These are phyloP conservation scores for Xenopus laevis DNA, from an alignment of 2,113 vertebrate genomes.

Conservation along the genomic window DNA sequence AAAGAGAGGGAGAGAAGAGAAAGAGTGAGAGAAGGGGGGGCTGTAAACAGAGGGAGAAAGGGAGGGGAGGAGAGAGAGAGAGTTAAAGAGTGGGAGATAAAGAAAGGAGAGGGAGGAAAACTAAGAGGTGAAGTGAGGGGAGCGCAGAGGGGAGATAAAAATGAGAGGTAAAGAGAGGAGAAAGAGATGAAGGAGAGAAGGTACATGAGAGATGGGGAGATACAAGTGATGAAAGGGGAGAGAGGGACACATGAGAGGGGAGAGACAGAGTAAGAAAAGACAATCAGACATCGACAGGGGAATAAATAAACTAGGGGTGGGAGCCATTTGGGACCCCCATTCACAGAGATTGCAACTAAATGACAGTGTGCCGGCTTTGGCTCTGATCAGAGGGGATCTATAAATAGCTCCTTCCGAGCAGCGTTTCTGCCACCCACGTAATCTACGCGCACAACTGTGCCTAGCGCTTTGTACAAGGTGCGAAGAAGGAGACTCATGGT, in stretches of 20 bases:
- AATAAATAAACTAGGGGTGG: background rate
- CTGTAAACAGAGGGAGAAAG: background rate
- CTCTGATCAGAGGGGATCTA: background rate
- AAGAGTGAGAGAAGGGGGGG: background rate
- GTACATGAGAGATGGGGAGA: background rate
- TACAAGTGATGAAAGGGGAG: background rate
- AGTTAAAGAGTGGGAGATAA: background rate
- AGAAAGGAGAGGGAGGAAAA: background rate
- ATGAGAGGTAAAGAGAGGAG: background rate
- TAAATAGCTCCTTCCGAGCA: background rate
- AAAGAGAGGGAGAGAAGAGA: background rate
- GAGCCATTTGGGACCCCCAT: no score
- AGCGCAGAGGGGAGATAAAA: background rate
- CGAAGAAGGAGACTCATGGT: no score
- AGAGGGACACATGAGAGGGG: background rate
- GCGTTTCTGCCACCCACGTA: background rate
- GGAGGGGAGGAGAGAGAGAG: background rate
- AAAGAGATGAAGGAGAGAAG: background rate
- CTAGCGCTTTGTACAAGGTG: no score
- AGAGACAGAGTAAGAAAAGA: background rate
- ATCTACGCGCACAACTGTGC: background rate
- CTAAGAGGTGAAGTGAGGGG: background rate
- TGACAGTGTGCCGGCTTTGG: background rate
- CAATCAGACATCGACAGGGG: background rate
- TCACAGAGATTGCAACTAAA: no score